Evolutionary conservation across 2,888 invertebrate species (phyloP).

Genomic region (Chrysolina oricalcia): DNA sequence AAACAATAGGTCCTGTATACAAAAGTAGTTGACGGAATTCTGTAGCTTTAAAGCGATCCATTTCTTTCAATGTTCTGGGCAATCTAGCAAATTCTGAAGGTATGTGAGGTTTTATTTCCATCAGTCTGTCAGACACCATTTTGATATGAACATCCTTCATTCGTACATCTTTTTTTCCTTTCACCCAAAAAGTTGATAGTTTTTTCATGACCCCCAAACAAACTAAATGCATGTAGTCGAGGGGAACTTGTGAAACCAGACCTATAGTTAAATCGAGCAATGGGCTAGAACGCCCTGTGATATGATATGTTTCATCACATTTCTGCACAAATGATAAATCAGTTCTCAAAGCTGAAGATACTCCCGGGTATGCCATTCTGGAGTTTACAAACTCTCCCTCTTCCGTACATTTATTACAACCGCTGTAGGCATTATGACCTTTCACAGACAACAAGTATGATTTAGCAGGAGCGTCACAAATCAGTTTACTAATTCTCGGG

Average conservation of each 20-base stretch:
- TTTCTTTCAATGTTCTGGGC: conserved; percentile 29
- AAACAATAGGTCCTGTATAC: conserved; percentile 32
- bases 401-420: conserved; percentile 25
- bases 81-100: conserved; percentile 32
- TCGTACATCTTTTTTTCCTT: conserved; percentile 37
- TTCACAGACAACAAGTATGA: conserved; percentile 25
- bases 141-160: conserved; percentile 28
- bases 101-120: conserved; percentile 26
- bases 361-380: conserved; percentile 18
- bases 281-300: conserved; percentile 28
- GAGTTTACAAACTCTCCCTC: conserved; percentile 21
- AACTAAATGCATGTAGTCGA: conserved; percentile 36
- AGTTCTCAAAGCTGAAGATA: conserved; percentile 27
- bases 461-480: conserved; percentile 25
- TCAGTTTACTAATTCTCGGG: conserved; percentile 27
- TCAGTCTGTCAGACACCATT: conserved; percentile 25
- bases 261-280: conserved; percentile 25
- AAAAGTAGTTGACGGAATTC: conserved; percentile 30
- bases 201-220: conserved; percentile 40
- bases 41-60: conserved; percentile 34
- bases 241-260: conserved; percentile 30
- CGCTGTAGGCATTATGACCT: conserved; percentile 28
- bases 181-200: conserved; percentile 51
- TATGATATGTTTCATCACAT: conserved; percentile 28
- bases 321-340: conserved; percentile 25